Conservation (phyloP, 92 coral and sea anemone genomes). For the Virgularia gustaviana region DNA sequence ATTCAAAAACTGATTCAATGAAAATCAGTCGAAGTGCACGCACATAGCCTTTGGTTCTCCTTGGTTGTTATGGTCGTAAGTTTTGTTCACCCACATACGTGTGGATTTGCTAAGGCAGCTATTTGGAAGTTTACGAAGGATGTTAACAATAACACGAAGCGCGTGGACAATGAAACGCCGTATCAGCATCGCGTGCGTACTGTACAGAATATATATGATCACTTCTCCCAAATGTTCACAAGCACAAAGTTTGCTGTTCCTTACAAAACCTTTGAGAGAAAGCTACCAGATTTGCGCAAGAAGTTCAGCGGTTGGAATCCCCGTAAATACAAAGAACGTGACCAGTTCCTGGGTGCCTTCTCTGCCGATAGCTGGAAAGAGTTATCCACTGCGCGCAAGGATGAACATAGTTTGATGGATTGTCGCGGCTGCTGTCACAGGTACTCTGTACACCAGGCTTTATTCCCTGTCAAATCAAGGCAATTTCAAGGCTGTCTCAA, state of each 20-base stretch:
- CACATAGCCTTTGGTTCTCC: too few species aligned
- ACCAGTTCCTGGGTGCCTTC: neutral
- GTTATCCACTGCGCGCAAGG: neutral
- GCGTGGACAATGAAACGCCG: too few species aligned
- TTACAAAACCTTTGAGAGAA: constrained; percentile 6
- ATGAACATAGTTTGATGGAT: neutral
- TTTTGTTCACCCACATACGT: too few species aligned
- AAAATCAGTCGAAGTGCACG: too few species aligned
- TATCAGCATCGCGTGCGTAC: constrained; percentile 14
- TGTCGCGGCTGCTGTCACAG: neutral
- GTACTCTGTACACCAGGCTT: neutral
- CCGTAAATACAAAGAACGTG: neutral
- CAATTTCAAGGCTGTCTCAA: neutral
- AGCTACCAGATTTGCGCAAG: constrained; percentile 5
- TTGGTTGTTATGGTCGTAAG: too few species aligned
- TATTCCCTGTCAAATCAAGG: neutral
- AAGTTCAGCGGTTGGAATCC: constrained; percentile 4
- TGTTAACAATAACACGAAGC: too few species aligned
- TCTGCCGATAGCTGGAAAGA: neutral
- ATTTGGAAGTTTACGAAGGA: too few species aligned
- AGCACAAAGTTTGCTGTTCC: neutral
- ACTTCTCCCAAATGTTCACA: too few species aligned
- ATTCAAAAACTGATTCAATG: too few species aligned
- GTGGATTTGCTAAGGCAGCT: too few species aligned
- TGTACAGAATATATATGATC: neutral